Percentiles rank a stretch among this genome's conserved stretches.
Conservation (phyloP, 2,797 vertebrate species). For the Amblyraja radiata region DNA sequence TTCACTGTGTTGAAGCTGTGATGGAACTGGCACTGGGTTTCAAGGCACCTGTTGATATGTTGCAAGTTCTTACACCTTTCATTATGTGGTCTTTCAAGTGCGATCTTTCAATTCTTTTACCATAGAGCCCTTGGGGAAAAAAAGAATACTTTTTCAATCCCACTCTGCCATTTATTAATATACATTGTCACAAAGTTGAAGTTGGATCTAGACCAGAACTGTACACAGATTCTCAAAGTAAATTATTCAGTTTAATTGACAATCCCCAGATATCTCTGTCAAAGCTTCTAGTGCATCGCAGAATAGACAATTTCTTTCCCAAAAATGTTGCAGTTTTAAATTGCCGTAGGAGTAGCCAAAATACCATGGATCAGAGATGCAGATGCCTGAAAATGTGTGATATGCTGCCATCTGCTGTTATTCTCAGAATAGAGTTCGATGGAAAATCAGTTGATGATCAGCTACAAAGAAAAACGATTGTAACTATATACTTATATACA, state of each 20-base stretch:
- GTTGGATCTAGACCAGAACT: neutral
- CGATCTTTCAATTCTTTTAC: neutral
- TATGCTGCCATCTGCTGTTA: constrained; percentile 30
- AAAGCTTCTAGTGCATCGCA: neutral
- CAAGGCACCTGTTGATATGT: no score
- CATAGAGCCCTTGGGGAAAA: neutral
- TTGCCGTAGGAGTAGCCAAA: neutral
- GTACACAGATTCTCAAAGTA: neutral
- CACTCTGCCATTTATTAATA: neutral
- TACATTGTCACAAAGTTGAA: neutral
- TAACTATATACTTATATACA: neutral
- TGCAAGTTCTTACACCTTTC: no score
- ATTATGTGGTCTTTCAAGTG: no score
- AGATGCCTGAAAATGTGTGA: neutral
- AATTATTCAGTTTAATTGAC: neutral
- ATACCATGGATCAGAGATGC: neutral
- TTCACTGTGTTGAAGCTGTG: no score
- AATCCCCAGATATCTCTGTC: neutral
- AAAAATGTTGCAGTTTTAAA: neutral
- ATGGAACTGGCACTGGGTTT: no score
- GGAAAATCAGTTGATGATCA: neutral
- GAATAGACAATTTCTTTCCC: neutral
- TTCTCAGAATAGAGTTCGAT: neutral
- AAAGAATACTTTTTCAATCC: neutral
- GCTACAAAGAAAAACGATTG: neutral